Percentiles rank a stretch among this genome's conserved stretches.
phyloP scores from a whole-genome alignment of 92 coral and sea anemone genomes.

The Porites lobata region DNA sequence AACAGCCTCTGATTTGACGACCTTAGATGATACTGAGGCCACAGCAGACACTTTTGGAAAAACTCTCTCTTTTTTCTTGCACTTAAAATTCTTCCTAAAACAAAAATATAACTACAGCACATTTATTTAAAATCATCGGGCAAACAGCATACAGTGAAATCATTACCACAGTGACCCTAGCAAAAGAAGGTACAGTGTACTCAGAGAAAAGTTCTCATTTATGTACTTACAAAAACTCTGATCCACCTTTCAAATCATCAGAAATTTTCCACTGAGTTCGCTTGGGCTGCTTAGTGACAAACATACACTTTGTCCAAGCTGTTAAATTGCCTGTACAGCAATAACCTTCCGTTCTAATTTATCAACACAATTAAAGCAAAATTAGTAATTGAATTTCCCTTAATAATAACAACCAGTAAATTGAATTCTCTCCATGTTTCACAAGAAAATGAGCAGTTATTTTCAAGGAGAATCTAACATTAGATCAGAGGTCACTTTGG shows the following conservation, averaged over 20 bases:
- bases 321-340: constrained; percentile 94
- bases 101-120: not conserved
- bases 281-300: constrained; percentile 89
- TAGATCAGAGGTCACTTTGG: too few relatives aligned
- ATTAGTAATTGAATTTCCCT: not conserved
- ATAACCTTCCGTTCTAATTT: constrained; percentile 86
- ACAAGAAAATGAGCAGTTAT: too few relatives aligned
- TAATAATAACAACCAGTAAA: too few relatives aligned
- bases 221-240: constrained; percentile 83
- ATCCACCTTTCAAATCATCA: constrained; percentile 75
- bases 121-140: not conserved
- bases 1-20: constrained; percentile 23
- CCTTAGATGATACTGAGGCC: constrained; percentile 8
- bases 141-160: not conserved
- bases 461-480: too few relatives aligned
- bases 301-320: constrained; percentile 96
- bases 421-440: not conserved
- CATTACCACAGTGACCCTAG: not conserved
- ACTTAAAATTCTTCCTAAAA: constrained; percentile 84
- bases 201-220: too few relatives aligned
- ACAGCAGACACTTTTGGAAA: constrained; percentile 81
- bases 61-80: constrained; percentile 79
- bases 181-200: too few relatives aligned
- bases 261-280: constrained; percentile 82
- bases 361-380: not conserved